These are phyloP conservation scores for Lingula anatina DNA, from an alignment of 2,888 invertebrate species.

Conservation along the genomic window DNA sequence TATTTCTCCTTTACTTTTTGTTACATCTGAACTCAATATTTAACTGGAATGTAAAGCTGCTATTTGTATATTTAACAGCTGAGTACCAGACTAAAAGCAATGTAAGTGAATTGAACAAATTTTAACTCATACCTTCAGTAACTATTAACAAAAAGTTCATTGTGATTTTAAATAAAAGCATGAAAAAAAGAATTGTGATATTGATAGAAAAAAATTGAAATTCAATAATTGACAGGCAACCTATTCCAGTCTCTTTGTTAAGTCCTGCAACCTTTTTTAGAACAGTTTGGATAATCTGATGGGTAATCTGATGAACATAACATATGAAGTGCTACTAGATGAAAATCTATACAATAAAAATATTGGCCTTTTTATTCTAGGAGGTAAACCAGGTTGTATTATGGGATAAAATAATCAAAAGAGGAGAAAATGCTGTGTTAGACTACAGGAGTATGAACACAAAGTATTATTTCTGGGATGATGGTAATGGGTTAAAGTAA, in stretches of 20 bases:
- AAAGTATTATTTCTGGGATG: slow-evolving; percentile 99
- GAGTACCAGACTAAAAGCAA: slow-evolving; percentile 88
- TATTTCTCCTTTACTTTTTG: slow-evolving; percentile 47
- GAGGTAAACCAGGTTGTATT: slow-evolving; percentile 70
- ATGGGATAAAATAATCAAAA: slow-evolving; percentile 96
- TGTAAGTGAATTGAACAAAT: too few relatives aligned
- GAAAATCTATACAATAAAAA: too few relatives aligned
- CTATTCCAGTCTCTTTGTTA: too few relatives aligned
- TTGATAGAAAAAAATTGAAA: too few relatives aligned
- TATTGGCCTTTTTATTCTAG: slow-evolving; percentile 55
- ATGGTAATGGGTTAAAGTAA: slow-evolving; percentile 92
- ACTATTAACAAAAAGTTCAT: too few relatives aligned
- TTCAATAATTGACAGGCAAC: too few relatives aligned
- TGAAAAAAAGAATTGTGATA: background rate
- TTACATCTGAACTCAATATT: slow-evolving; percentile 76
- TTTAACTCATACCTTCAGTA: too few relatives aligned
- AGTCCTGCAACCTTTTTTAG: too few relatives aligned
- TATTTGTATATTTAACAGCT: slow-evolving; percentile 93
- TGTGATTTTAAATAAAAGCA: too few relatives aligned
- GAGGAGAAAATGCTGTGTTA: slow-evolving; percentile 88
- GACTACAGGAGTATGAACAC: slow-evolving; percentile 92
- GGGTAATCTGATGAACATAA: too few relatives aligned
- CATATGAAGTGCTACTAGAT: too few relatives aligned
- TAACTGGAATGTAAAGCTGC: slow-evolving; percentile 99
- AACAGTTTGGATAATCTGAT: too few relatives aligned